Evolutionary conservation across 2,797 vertebrate species (phyloP).

Genomic region (Pteropus rufus): DNA sequence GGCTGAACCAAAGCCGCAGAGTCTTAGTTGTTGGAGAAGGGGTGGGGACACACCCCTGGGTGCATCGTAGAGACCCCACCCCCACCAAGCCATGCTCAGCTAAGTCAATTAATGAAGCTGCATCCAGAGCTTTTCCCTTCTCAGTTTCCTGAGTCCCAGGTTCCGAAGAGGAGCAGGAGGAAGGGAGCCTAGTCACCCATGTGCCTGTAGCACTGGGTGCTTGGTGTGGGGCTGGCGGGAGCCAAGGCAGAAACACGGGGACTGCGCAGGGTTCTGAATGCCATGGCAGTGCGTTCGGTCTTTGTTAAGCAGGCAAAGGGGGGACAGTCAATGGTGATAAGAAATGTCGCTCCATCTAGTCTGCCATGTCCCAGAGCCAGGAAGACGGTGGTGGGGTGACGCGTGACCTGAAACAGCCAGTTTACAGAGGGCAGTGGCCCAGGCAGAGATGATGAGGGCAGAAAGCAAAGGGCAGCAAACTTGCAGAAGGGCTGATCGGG

Average conservation of each 20-base stretch:
- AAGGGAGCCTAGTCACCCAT: background rate
- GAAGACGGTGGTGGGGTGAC: background rate
- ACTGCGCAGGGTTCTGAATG: rapidly evolving
- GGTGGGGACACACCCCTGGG: background rate
- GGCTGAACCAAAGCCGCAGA: background rate
- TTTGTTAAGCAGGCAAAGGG: background rate
- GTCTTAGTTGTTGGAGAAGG: too few species aligned
- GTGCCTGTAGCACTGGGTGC: background rate
- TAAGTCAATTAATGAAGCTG: background rate
- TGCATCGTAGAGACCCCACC: too few species aligned
- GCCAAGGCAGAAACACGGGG: rapidly evolving
- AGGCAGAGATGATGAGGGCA: background rate
- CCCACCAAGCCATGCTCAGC: too few species aligned
- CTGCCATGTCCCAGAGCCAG: background rate
- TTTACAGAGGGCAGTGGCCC: background rate
- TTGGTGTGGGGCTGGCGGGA: background rate
- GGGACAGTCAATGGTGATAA: rapidly evolving
- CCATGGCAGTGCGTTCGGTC: rapidly evolving
- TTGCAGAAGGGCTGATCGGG: rapidly evolving
- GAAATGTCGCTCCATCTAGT: background rate
- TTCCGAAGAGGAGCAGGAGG: background rate
- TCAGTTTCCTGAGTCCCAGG: background rate
- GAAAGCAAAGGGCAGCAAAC: rapidly evolving
- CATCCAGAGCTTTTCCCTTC: background rate
- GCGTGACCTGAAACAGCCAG: background rate